phyloP scores from a whole-genome alignment of 2,888 invertebrate genomes.

The Oeneis ivallda region DNA sequence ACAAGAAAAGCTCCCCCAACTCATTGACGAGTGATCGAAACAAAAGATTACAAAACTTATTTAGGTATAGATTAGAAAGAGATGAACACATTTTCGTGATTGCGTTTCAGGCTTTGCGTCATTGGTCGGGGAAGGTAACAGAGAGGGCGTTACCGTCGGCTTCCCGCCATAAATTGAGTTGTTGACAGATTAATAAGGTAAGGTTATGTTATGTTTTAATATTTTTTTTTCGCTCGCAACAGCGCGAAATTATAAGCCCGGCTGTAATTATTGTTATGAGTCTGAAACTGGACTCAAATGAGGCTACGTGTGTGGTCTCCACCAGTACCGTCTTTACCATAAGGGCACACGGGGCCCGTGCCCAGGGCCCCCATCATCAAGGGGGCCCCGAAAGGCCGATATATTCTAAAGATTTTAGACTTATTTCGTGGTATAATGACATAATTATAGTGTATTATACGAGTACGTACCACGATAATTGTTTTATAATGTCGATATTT shows the following conservation, averaged over 20 bases:
- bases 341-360: too few relatives aligned
- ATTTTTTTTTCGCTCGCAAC: conserved; percentile 63
- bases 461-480: too few relatives aligned
- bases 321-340: too few relatives aligned
- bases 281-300: conserved; percentile 61
- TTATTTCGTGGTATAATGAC: too few relatives aligned
- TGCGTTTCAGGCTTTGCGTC: conserved; percentile 44
- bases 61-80: conserved; percentile 47
- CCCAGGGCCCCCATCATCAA: too few relatives aligned
- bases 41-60: background rate
- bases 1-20: conserved; percentile 17
- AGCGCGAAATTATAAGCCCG: conserved; percentile 78
- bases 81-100: conserved; percentile 48
- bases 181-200: conserved; percentile 80
- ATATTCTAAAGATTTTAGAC: too few relatives aligned
- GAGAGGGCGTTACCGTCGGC: conserved; percentile 70
- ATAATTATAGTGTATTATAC: too few relatives aligned
- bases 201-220: conserved; percentile 80
- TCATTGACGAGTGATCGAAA: conserved; percentile 19
- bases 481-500: too few relatives aligned
- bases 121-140: conserved; percentile 67
- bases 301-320: conserved; percentile 76
- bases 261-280: conserved; percentile 74
- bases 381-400: too few relatives aligned
- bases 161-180: conserved; percentile 82